phyloP scores from a whole-genome alignment of 2,888 invertebrate species.

The Julus scanicus region DNA sequence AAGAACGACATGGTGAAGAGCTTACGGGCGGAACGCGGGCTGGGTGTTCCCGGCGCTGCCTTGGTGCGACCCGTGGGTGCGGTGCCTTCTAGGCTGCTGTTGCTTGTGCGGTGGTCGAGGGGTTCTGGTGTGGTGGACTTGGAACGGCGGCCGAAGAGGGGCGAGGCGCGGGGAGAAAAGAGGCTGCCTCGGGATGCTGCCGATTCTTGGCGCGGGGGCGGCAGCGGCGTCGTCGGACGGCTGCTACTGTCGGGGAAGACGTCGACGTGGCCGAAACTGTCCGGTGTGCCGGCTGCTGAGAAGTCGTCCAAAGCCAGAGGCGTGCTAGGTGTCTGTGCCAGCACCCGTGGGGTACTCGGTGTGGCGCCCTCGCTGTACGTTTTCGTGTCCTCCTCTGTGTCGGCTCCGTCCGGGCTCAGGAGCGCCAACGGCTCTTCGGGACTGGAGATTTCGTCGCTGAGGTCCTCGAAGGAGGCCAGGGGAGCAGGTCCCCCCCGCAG shows the following conservation, averaged over 20 bases:
- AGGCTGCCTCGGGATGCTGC: background rate
- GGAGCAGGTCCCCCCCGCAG: constrained; percentile 82
- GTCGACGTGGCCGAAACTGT: constrained; percentile 34
- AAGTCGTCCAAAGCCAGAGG: constrained; percentile 52
- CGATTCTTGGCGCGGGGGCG: background rate
- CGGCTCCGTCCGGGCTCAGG: constrained; percentile 59
- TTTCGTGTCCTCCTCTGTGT: constrained; percentile 62
- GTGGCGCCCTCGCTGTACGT: constrained; percentile 57
- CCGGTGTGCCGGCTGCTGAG: constrained; percentile 48
- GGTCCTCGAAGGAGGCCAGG: constrained; percentile 92
- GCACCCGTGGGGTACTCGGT: constrained; percentile 58
- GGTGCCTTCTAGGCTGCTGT: background rate
- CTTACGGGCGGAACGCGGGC: constrained; percentile 58
- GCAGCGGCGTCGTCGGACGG: constrained; percentile 34
- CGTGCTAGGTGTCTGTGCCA: constrained; percentile 56
- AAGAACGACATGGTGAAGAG: constrained; percentile 58
- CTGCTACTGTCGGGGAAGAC: background rate
- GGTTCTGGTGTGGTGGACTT: constrained; percentile 38
- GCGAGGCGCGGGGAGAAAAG: constrained; percentile 52
- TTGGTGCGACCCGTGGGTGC: background rate
- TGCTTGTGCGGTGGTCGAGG: background rate
- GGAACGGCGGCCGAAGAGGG: constrained; percentile 49
- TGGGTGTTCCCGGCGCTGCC: constrained; percentile 54
- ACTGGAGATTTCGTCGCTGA: constrained; percentile 74
- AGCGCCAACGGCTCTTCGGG: constrained; percentile 53